Evolutionary conservation across 1,140 invertebrate genomes (phyloP).

Genomic region (Coptotermes formosanus): DNA sequence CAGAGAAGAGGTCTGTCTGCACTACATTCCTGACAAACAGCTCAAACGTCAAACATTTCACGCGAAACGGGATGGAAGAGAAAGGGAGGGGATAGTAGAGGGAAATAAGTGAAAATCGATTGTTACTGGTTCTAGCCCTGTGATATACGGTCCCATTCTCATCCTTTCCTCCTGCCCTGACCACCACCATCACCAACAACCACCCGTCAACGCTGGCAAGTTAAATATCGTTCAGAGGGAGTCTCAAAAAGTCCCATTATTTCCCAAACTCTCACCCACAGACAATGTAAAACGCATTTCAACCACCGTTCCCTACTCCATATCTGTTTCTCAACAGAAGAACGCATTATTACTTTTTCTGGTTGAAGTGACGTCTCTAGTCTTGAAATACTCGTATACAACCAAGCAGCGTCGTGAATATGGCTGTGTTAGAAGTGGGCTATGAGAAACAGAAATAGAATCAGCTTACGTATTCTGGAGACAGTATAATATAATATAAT

Average conservation of each 20-base stretch:
- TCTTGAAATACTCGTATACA: too few relatives aligned
- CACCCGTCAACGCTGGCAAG: constrained; percentile 1
- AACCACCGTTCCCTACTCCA: background rate
- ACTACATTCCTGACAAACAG: background rate
- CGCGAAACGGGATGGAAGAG: background rate
- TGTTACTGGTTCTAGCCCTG: background rate
- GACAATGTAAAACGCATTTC: background rate
- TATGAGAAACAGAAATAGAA: too few relatives aligned
- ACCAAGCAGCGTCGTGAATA: too few relatives aligned
- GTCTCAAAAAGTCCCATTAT: constrained; percentile 8
- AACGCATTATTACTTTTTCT: too few relatives aligned
- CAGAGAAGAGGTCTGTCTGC: background rate
- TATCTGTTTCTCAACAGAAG: too few relatives aligned
- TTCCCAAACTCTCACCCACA: background rate
- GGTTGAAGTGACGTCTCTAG: too few relatives aligned
- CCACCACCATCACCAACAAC: background rate
- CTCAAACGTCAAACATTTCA: too few relatives aligned
- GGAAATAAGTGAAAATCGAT: constrained; percentile 16
- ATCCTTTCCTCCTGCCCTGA: background rate
- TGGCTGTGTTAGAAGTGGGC: too few relatives aligned
- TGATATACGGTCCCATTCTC: constrained; percentile 1
- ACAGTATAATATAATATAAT: too few relatives aligned
- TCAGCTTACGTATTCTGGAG: background rate
- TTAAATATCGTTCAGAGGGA: background rate
- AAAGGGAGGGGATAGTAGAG: background rate